phyloP scores from a whole-genome alignment of 2,888 invertebrate genomes.

The Tridacna crocea region DNA sequence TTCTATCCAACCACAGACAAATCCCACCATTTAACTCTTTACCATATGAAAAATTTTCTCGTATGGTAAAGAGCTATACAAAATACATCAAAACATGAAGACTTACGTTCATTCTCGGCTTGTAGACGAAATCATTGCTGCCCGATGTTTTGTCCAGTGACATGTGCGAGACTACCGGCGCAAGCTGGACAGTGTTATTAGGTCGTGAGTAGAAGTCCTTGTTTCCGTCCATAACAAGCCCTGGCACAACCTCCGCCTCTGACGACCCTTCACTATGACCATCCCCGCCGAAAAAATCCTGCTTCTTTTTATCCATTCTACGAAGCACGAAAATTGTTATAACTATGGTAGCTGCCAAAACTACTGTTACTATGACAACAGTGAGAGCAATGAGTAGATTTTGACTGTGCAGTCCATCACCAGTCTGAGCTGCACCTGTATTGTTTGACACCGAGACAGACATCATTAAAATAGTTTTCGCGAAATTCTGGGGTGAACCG shows the following conservation, averaged over 20 bases:
- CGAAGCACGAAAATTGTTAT: constrained; percentile 76
- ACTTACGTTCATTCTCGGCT: constrained; percentile 63
- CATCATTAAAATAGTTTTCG: constrained; percentile 61
- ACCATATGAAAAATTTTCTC: no score
- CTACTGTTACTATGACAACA: constrained; percentile 75
- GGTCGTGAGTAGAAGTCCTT: constrained; percentile 55
- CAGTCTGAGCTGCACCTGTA: constrained; percentile 30
- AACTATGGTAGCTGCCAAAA: constrained; percentile 75
- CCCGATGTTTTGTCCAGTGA: constrained; percentile 42
- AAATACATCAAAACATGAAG: not conserved
- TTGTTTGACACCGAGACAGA: constrained; percentile 59
- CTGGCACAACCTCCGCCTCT: constrained; percentile 54
- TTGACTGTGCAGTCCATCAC: constrained; percentile 51
- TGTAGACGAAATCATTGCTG: constrained; percentile 59
- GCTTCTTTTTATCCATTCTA: constrained; percentile 70
- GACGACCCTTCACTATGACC: constrained; percentile 47
- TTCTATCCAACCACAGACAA: no score
- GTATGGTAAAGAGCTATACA: not conserved
- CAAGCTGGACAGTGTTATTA: constrained; percentile 44
- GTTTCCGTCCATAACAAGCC: constrained; percentile 38
- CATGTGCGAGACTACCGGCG: constrained; percentile 53
- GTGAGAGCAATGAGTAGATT: constrained; percentile 71
- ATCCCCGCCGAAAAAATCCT: constrained; percentile 53
- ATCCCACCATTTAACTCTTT: no score
- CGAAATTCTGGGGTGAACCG: constrained; percentile 60